Base-by-base conservation (phyloP, 2,888 invertebrate species). In the Idaea dimidiata region DNA sequence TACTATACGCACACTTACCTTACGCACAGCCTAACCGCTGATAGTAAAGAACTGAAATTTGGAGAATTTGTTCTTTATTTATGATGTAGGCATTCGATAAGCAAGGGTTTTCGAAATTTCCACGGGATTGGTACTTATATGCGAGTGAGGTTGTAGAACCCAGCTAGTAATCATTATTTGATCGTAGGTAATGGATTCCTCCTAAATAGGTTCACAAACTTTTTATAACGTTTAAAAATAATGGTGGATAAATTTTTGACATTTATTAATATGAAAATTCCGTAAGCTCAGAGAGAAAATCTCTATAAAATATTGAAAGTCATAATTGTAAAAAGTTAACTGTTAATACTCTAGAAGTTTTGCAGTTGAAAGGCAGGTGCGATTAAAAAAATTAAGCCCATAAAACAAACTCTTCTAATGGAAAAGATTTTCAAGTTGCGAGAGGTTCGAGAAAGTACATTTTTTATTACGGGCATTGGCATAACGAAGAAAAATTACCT, bases 351-450 rank as follows among this genome's bases (percentile, higher is more conserved):
- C 43, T 43, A 43, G 43, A 78, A 77, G 71, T 77, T 76, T 54
- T 6, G 66, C 68, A 69, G 73, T 76, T 72, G 75, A 77, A 72
- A 72, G 65, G 70, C 72, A 74, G 73, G 73, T 71, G 68, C 66
- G 74, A 70, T 72, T 75, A 71, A 68, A 75, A 77, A 77, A 73
- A 72, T 74, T 63, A 63, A 62, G 59, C 55, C 54, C 62, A 58
- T 66, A 65, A 67, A 67, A 61, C 55, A 63, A 64, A 66, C 16
- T 62, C 66, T 17, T 16, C 58, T 64, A 61, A 67, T 64, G 62
- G 64, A 43, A 58, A 58, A 66, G 61, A 31, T 63, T 64, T 65
- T 66, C 62, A 61, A 16, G 43, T 58, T 53, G 31, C 57, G 60
- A 60, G 57, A 57, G 58, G 54, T 58, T 58, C 59, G 56, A 1